phyloP scores from a whole-genome alignment of 2,888 invertebrate genomes.

The Merodon equestris region DNA sequence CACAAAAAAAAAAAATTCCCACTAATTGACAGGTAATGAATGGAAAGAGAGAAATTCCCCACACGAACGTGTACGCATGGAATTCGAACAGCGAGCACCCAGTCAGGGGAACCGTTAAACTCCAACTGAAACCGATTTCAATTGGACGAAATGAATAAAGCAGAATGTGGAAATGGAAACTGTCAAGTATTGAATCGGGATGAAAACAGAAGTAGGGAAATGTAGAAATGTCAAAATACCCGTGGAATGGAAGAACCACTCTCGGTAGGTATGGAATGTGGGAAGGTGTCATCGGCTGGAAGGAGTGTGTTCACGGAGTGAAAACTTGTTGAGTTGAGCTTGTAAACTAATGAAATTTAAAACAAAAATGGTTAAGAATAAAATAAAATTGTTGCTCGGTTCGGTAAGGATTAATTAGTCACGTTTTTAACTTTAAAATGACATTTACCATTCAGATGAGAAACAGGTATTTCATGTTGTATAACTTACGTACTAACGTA shows the following conservation, averaged over 20 bases:
- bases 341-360: background rate
- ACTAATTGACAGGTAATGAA: background rate
- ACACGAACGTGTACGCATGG: background rate
- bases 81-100: slow-evolving; percentile 31
- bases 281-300: background rate
- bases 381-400: no score
- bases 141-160: slow-evolving; percentile 28
- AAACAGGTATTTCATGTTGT: no score
- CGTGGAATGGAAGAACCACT: background rate
- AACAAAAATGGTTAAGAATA: no score
- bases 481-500: no score
- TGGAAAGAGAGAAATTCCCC: slow-evolving; percentile 15
- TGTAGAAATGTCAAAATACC: slow-evolving; percentile 35
- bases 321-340: background rate
- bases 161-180: slow-evolving; percentile 9
- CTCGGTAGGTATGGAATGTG: background rate
- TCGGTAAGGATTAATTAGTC: no score
- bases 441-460: no score
- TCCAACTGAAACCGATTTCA: slow-evolving; percentile 63
- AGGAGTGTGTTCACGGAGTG: slow-evolving; percentile 26
- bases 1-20: slow-evolving; percentile 4
- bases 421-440: no score
- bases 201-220: slow-evolving; percentile 15
- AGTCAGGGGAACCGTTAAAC: slow-evolving; percentile 55
- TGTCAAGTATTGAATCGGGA: slow-evolving; percentile 1